Conservation (phyloP, 1,140 invertebrate species). For the Arctopsyche grandis region DNA sequence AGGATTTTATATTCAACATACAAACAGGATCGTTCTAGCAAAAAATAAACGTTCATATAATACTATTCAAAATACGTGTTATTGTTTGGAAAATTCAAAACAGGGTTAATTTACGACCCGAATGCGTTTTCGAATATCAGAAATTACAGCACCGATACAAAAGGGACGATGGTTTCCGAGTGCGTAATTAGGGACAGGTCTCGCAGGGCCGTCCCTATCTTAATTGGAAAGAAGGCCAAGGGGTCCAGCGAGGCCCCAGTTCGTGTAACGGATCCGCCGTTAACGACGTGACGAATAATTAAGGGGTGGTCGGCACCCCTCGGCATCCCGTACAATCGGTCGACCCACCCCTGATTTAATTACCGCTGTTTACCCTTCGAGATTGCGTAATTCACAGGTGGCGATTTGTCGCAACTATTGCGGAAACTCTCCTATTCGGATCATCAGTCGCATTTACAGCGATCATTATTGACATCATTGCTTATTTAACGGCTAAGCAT, state of each 20-base stretch:
- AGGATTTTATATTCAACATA: too few relatives aligned
- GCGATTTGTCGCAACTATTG: background rate
- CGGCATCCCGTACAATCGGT: background rate
- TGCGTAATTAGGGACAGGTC: background rate
- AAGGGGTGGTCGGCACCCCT: background rate
- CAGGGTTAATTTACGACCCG: too few relatives aligned
- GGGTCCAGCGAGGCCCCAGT: background rate
- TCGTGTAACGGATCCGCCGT: background rate
- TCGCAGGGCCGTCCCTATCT: conserved; percentile 8
- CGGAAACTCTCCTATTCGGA: background rate
- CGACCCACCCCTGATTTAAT: conserved; percentile 10
- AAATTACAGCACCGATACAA: too few relatives aligned
- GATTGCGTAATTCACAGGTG: conserved; percentile 1
- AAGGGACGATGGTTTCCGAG: background rate
- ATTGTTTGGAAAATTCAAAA: too few relatives aligned
- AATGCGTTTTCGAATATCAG: too few relatives aligned
- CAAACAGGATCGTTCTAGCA: too few relatives aligned
- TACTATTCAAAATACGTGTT: too few relatives aligned
- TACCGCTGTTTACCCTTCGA: conserved; percentile 22
- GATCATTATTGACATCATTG: background rate
- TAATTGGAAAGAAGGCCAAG: conserved; percentile 17
- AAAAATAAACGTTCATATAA: too few relatives aligned
- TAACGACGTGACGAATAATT: conserved; percentile 30
- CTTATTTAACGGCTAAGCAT: background rate
- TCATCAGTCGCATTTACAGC: background rate